Base-by-base conservation (phyloP, 1,140 invertebrate genomes). In the Fopius arisanus region DNA sequence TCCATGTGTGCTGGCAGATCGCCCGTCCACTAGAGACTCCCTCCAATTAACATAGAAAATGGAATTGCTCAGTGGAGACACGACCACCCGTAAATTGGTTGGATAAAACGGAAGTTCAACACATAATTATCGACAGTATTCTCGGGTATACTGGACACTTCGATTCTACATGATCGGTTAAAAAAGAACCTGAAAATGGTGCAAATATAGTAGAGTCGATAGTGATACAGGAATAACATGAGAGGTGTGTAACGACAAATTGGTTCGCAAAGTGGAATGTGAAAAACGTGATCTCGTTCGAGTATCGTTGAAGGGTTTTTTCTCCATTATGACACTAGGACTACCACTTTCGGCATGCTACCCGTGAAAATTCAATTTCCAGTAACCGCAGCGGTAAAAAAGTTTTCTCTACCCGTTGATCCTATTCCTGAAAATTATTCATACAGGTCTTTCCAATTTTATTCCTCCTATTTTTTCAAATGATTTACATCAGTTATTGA, bases 251-350 rank as follows among this genome's bases (percentile, higher is more conserved):
- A 59, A 59, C 54, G 54, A 28, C 54, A 59, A 59, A 59, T 59
- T 59, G 54, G 54, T 59, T 59, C 54, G 54, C 19, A 59, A 59
- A 59, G 54, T 59, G 54, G 54, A 59, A 59, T 28, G 54, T 59
- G 54, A 28, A 59, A 59, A 59, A 59, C 54, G 54, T 59, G 54
- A 59, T 59, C 54, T 28, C 54, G 54, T 59, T 59, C 19, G 23
- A 28, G 54, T 59, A 21, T 59, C 16, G 54, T 23, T 26, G 54
- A 59, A 26, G 54, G 23, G 54, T 59, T 59, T 59, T n/a, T 28
- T 19, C 54, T 26, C 54, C 12, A 23, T 59, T 59, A 23, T 59
- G 54, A 59, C 26, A 14, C 19, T 7, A 59, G 54, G 19, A 59
- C 54, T 59, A 28, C 54, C 54, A 28, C 23, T 23, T 59, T 59